Evolutionary conservation across 2,113 vertebrate genomes (phyloP), one percentile per base, ranked within the genome.

Genomic region (Apodemus sylvaticus): DNA sequence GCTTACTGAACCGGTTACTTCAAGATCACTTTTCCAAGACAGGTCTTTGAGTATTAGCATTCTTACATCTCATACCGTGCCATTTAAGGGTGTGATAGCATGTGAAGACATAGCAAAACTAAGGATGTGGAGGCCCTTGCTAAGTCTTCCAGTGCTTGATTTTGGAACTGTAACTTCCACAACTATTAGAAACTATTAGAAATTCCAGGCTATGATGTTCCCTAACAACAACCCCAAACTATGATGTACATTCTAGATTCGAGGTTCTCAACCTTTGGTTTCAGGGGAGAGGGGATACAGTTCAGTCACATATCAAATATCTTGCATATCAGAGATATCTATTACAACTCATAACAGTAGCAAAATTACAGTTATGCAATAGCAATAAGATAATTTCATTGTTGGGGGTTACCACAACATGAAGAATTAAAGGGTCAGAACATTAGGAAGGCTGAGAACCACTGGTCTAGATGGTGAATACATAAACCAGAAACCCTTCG

Each of bases 21-120:
- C 85, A 77, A 76, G 6, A 53, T 77, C 94, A 19, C 53, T 77
- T 89, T 91, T 94, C 11, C 24, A 94, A 87, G 79, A 55, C 48
- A n/a, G 73, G 10, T 48, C 36, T 71, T 39, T 86, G 87, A 82
- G n/a, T 14, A 89, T 34, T 39, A 83, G 31, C 60, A 70, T 87
- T 79, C 14, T 90, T 93, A 90, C 74, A 83, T 79, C 34, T 16
- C 14, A 64, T 96, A 91, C 16, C 4, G 4, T 90, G 29, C 26
- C 12, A 48, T 91, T 88, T 60, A 94, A 93, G 76, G 42, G 24
- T 87, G 8, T 29, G 70, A n/a, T 86, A 9, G 12, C 24, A 39
- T 76, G 14, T 29, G 9, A 90, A 20, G 8, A n/a, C 16, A 64
- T 42, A 45, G 8, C 4, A 60, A 62, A 78, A 51, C 39, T 64